Conservation (phyloP, 1,140 invertebrate species). For the Drosophila truncata region DNA sequence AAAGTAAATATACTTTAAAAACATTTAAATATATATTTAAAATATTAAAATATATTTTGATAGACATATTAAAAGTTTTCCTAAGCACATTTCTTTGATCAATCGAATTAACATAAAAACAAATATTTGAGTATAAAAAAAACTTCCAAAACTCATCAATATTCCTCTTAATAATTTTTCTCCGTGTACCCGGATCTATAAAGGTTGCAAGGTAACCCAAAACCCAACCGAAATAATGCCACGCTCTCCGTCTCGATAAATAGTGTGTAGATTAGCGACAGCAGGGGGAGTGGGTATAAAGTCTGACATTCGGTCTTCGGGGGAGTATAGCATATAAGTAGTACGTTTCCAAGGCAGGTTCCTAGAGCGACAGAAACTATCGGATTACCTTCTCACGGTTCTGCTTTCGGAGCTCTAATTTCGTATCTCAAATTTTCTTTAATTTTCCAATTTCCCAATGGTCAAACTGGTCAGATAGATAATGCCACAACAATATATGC, state of each 20-base stretch:
- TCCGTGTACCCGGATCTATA: neutral
- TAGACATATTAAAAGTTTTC: no score
- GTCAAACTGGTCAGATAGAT: constrained; percentile 16
- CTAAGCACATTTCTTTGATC: no score
- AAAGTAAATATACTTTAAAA: no score
- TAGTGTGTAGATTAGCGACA: constrained; percentile 29
- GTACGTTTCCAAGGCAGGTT: constrained; percentile 23
- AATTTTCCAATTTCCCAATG: constrained; percentile 1
- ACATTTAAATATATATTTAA: no score
- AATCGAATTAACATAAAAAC: no score
- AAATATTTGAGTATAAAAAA: neutral
- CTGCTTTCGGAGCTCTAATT: constrained; percentile 23
- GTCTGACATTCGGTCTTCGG: neutral
- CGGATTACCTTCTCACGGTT: constrained; percentile 47
- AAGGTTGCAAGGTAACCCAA: constrained; percentile 11
- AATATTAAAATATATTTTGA: no score
- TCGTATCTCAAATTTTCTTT: constrained; percentile 2
- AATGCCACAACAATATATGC: constrained; percentile 20
- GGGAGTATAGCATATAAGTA: neutral
- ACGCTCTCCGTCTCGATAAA: constrained; percentile 25
- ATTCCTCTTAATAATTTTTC: neutral
- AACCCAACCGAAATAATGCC: constrained; percentile 5
- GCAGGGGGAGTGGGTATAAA: constrained; percentile 6
- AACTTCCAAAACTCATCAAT: neutral
- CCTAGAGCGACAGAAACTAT: constrained; percentile 20